Evolutionary conservation across 1,140 invertebrate genomes (phyloP).

Genomic region (roundworm (Caenorhabditis elegans)): DNA sequence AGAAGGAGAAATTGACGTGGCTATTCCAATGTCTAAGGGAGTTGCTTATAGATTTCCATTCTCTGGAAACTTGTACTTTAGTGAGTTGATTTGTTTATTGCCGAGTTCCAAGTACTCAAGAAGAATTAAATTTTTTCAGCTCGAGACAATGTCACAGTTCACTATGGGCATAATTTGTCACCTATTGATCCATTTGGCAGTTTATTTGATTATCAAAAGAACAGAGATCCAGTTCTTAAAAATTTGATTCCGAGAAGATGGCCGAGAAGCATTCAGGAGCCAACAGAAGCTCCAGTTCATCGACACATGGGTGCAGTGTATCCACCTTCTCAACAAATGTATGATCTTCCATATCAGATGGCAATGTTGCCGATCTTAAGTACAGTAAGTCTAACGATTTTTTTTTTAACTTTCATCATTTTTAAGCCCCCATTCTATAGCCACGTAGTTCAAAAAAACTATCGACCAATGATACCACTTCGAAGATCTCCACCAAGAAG

Average conservation of each 20-base stretch:
- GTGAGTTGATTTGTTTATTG: background rate
- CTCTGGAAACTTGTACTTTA: conserved; percentile 50
- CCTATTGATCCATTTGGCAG: conserved; percentile 44
- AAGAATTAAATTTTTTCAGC: background rate
- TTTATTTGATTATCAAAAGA: conserved; percentile 33
- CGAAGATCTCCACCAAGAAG: background rate
- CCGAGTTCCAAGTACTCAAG: too few species aligned
- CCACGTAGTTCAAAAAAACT: background rate
- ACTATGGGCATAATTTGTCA: conserved; percentile 46
- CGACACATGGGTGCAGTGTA: background rate
- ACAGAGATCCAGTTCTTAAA: background rate
- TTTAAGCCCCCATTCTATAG: background rate
- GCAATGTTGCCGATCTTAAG: background rate
- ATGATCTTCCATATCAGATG: background rate
- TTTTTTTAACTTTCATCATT: background rate
- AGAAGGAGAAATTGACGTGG: conserved; percentile 49
- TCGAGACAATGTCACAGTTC: conserved; percentile 43
- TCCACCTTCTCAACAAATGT: background rate
- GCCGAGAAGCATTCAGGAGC: background rate
- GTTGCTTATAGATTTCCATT: conserved; percentile 49
- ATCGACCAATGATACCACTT: background rate
- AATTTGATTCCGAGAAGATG: background rate
- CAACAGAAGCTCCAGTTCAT: background rate
- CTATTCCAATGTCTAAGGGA: conserved; percentile 44
- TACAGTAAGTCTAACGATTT: background rate